Percentiles rank a stretch among this genome's conserved stretches.
Conservation (phyloP, 1,140 invertebrate species). For the Parapsyche elsis region DNA sequence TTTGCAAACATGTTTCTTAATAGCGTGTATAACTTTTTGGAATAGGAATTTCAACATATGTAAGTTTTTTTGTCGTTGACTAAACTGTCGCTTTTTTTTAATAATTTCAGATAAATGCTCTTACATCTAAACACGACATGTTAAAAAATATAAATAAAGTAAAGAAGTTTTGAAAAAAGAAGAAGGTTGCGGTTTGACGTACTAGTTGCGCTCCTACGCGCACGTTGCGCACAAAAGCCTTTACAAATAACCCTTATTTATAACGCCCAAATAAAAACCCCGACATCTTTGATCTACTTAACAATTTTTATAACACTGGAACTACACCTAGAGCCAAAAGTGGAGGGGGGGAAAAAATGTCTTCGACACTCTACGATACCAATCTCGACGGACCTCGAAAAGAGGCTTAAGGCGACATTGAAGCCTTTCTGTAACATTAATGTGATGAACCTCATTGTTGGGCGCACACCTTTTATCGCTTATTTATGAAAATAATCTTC, state of each 20-base stretch:
- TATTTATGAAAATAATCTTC: slow-evolving; percentile 42
- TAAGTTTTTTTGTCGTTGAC: not conserved
- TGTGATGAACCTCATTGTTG: slow-evolving; percentile 14
- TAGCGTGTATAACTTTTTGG: no score
- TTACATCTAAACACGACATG: no score
- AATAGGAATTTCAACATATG: not conserved
- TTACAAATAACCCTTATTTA: slow-evolving; percentile 12
- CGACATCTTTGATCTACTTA: not conserved
- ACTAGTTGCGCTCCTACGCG: not conserved
- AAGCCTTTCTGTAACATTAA: not conserved
- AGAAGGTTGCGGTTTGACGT: no score
- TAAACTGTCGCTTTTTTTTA: no score
- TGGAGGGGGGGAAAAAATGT: slow-evolving; percentile 16
- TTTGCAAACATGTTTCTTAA: no score
- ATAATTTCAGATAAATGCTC: not conserved
- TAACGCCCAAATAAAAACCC: not conserved
- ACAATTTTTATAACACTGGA: no score
- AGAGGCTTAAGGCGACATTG: slow-evolving; percentile 8
- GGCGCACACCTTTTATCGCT: slow-evolving; percentile 29
- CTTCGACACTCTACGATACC: not conserved
- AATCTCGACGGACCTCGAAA: not conserved
- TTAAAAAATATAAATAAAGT: no score
- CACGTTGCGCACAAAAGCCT: not conserved
- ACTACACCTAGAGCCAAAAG: not conserved
- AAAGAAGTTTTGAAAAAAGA: no score